phyloP scores from a whole-genome alignment of 2,888 invertebrate genomes.

The Leptopilina myrica region DNA sequence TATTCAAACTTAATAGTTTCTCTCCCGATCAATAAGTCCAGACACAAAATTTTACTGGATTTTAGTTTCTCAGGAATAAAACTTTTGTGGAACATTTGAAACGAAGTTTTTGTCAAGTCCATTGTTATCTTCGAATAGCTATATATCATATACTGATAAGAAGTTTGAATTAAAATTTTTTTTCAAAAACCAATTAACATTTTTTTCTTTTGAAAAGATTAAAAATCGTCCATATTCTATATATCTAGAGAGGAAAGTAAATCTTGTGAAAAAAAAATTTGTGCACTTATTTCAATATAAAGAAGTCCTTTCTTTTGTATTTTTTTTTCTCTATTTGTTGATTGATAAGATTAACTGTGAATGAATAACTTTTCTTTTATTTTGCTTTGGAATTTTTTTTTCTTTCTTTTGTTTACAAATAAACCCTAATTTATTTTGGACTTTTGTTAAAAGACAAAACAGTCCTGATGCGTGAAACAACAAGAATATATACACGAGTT shows the following conservation, averaged over 20 bases:
- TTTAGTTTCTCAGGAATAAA: slow-evolving; percentile 26
- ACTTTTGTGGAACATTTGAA: slow-evolving; percentile 33
- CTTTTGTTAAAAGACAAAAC: slow-evolving; percentile 3
- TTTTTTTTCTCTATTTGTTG: slow-evolving; percentile 25
- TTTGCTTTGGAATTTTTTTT: background rate
- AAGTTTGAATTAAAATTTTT: background rate
- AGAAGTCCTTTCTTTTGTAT: slow-evolving; percentile 14
- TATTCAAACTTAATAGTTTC: slow-evolving; percentile 23
- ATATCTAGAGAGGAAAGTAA: background rate
- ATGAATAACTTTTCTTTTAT: slow-evolving; percentile 1
- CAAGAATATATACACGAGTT: background rate
- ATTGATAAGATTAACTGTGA: background rate
- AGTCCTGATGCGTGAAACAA: slow-evolving; percentile 21
- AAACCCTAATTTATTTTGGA: slow-evolving; percentile 15
- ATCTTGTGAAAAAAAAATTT: slow-evolving; percentile 31
- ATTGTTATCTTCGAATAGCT: slow-evolving; percentile 34
- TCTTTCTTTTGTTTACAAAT: background rate
- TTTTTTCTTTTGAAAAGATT: slow-evolving; percentile 13
- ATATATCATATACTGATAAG: slow-evolving; percentile 14
- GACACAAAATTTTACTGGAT: slow-evolving; percentile 26
- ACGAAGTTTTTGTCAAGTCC: slow-evolving; percentile 31
- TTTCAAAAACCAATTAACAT: slow-evolving; percentile 7
- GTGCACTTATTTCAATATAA: slow-evolving; percentile 24
- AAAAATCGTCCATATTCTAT: slow-evolving; percentile 10
- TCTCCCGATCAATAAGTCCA: slow-evolving; percentile 28